These are phyloP conservation scores for Limnephilus auricula DNA, from an alignment of 2,888 invertebrate species.

Conservation along the genomic window DNA sequence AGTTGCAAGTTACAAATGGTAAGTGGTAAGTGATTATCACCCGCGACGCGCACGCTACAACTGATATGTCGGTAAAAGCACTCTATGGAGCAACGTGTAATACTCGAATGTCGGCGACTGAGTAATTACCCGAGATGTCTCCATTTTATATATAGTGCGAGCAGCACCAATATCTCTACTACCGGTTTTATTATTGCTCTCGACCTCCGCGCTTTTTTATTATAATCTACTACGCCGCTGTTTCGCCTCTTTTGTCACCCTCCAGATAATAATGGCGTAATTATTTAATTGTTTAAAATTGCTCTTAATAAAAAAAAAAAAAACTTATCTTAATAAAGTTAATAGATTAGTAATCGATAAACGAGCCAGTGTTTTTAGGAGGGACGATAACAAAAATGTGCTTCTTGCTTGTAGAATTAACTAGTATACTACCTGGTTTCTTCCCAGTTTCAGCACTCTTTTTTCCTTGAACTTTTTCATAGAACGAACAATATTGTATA, in stretches of 20 bases:
- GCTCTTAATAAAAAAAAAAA: no score
- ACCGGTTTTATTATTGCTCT: constrained; percentile 45
- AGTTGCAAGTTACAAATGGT: not conserved
- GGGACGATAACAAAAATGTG: not conserved
- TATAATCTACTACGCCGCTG: constrained; percentile 26
- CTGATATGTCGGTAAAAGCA: not conserved
- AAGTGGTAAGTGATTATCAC: not conserved
- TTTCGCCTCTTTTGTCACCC: not conserved
- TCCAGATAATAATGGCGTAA: not conserved
- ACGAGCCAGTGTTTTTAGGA: not conserved
- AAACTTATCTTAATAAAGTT: no score
- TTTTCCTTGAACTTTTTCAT: no score
- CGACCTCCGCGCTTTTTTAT: constrained; percentile 26
- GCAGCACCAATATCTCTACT: constrained; percentile 13
- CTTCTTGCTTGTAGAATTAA: not conserved
- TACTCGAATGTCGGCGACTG: not conserved
- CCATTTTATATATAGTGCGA: constrained; percentile 32
- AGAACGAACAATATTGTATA: no score
- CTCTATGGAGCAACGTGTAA: not conserved
- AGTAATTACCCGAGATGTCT: constrained; percentile 26
- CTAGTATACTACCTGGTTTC: not conserved
- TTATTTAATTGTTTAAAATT: not conserved
- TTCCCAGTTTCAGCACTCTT: not conserved
- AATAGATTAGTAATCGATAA: not conserved
- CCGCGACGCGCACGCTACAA: constrained; percentile 6